Evolutionary conservation across 2,113 vertebrate genomes (phyloP), one percentile per base, ranked within the genome.

Genomic region (Orientallactaga bullata): DNA sequence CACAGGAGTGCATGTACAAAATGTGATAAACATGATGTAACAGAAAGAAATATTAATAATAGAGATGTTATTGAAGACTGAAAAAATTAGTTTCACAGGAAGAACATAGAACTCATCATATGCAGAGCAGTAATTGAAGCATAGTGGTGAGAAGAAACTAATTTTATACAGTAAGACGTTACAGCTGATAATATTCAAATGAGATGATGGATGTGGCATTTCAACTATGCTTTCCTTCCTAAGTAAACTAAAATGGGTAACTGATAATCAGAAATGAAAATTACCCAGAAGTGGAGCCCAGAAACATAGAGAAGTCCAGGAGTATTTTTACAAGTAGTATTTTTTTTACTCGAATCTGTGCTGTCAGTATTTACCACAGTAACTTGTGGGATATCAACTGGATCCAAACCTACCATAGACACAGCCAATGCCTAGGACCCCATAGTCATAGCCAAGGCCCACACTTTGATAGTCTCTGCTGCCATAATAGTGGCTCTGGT

Each of bases 351-450:
- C 65, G 30, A 82, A 83, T 32, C 13, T 12, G 0, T 21, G 78
- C 17, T 30, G 37, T 9, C 13, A 88, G 2, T 76, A 18, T 72
- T n/a, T 84, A 4, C 17, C 74, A 55, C 2, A 61, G 26, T 17
- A 72, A 65, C 30, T 60, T 12, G 39, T 32, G 7, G 0, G 0
- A 21, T 1, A 69, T 18, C 24, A 88, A 10, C 39, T 24, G 2
- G n/a, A 51, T 5, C n/a, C 3, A 32, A 5, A 30, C 7, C 8
- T 9, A 2, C 9, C 17, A 12, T 0, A 58, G 2, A 37, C 30
- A 15, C 1, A 84, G 21, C 13, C 30, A 63, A 4, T 63, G 24
- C 81, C 51, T 35, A 6, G 23, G 35, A 7, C n/a, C 61, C 30
- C 69, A 71, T 0, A 88, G 20, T 20, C 37, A 8, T 18, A 85